Percentiles rank a stretch among this genome's conserved stretches.
These are phyloP conservation scores for Mylabris phalerata DNA, from an alignment of 1,140 invertebrate genomes.

Conservation along the genomic window DNA sequence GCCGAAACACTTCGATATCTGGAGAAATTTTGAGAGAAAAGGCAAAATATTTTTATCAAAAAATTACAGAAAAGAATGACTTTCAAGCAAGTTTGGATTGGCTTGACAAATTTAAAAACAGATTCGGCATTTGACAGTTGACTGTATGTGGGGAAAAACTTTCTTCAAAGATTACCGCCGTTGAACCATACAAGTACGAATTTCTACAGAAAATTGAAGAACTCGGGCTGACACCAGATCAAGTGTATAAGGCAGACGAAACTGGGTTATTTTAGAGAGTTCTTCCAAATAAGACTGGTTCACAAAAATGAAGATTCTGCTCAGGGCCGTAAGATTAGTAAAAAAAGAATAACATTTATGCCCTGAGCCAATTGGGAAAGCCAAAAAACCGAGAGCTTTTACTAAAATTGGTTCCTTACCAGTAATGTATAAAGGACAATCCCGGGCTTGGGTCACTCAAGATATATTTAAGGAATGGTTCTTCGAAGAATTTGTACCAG, in stretches of 20 bases:
- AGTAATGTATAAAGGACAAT: slow-evolving; percentile 15
- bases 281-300: slow-evolving; percentile 17
- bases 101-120: slow-evolving; percentile 15
- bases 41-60: not conserved
- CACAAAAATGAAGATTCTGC: slow-evolving; percentile 3
- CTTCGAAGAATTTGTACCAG: slow-evolving; percentile 34
- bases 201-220: slow-evolving; percentile 16
- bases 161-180: slow-evolving; percentile 5
- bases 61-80: not conserved
- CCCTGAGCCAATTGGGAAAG: slow-evolving; percentile 41
- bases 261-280: slow-evolving; percentile 14
- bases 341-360: slow-evolving; percentile 39
- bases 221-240: slow-evolving; percentile 6
- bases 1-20: not conserved
- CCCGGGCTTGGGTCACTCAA: slow-evolving; percentile 39
- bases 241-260: slow-evolving; percentile 24
- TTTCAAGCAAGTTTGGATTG: slow-evolving; percentile 10
- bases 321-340: slow-evolving; percentile 29
- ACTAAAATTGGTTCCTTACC: slow-evolving; percentile 29
- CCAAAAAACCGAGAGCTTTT: slow-evolving; percentile 37
- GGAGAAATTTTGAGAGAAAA: slow-evolving; percentile 6
- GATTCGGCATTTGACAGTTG: slow-evolving; percentile 12
- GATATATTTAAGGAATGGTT: slow-evolving; percentile 40
- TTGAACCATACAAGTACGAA: slow-evolving; percentile 1
- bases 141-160: slow-evolving; percentile 12